phyloP scores from a whole-genome alignment of 2,797 vertebrate species.

The Petrocephalus schoutedeni region DNA sequence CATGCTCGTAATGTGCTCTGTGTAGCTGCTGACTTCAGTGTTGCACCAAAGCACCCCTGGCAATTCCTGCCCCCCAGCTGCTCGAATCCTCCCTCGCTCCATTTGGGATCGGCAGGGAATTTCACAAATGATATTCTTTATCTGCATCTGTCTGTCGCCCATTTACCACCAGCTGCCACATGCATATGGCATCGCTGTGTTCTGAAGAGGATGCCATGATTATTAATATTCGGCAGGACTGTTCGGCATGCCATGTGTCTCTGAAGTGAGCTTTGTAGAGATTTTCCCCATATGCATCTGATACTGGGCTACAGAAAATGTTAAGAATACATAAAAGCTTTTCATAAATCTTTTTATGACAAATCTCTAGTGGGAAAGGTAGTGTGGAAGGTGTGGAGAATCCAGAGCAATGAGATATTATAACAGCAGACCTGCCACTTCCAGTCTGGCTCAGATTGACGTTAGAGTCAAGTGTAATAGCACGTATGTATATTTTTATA shows the following conservation, averaged over 20 bases:
- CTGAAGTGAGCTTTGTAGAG: background rate
- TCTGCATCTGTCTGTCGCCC: background rate
- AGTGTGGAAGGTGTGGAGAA: background rate
- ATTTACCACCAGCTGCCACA: background rate
- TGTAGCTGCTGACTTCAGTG: background rate
- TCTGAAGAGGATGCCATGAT: background rate
- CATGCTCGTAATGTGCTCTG: background rate
- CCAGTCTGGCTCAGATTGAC: background rate
- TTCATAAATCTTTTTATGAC: background rate
- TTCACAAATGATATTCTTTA: slow-evolving; percentile 18
- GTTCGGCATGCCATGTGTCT: background rate
- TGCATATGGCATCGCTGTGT: slow-evolving; percentile 4
- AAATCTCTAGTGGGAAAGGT: background rate
- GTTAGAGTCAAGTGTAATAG: background rate
- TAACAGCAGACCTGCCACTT: background rate
- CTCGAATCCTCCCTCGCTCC: background rate
- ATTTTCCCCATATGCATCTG: background rate
- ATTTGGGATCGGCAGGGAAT: background rate
- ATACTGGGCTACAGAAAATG: background rate
- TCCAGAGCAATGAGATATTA: background rate
- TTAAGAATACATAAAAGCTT: background rate
- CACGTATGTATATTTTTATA: background rate
- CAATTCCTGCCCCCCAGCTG: background rate
- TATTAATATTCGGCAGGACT: background rate
- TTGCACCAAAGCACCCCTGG: background rate